Percentiles rank a stretch among this genome's conserved stretches.
Conservation (phyloP, 2,113 vertebrate species). For the Noturus placidus region DNA sequence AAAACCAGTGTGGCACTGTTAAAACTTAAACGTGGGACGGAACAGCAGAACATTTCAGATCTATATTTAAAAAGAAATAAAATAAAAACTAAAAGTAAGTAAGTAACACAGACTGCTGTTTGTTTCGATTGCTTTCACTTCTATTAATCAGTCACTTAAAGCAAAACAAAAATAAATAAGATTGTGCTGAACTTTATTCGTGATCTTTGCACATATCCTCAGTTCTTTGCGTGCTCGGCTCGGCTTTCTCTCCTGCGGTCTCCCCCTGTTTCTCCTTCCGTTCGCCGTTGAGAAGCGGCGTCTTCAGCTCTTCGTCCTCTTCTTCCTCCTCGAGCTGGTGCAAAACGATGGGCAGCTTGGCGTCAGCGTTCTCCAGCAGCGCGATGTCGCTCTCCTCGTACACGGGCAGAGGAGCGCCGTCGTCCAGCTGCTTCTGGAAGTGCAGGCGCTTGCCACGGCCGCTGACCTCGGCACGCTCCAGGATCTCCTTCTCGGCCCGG, state of each 20-base stretch:
- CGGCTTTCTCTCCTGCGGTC: constrained; percentile 55
- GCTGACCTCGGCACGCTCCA: constrained; percentile 81
- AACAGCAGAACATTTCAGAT: constrained; percentile 37
- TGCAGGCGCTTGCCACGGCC: constrained; percentile 77
- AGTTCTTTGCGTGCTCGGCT: constrained; percentile 67
- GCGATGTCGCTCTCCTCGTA: constrained; percentile 86
- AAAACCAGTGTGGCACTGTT: constrained; percentile 41
- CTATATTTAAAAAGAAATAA: constrained; percentile 15
- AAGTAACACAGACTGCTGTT: constrained; percentile 66
- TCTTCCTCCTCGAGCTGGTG: constrained; percentile 80
- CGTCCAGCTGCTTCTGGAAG: constrained; percentile 79
- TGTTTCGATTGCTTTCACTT: constrained; percentile 54
- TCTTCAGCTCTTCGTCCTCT: constrained; percentile 65
- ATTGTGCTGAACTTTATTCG: constrained; percentile 58
- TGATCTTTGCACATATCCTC: constrained; percentile 77
- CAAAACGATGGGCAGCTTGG: constrained; percentile 85
- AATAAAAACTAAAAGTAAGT: constrained; percentile 64
- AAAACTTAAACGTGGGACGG: constrained; percentile 44
- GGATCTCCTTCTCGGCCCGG: constrained; percentile 92
- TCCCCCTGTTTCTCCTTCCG: constrained; percentile 55
- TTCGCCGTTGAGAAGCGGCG: constrained; percentile 75
- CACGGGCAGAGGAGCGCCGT: constrained; percentile 75
- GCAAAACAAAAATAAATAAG: constrained; percentile 68
- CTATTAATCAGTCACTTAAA: constrained; percentile 63
- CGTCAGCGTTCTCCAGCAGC: constrained; percentile 82